These are phyloP conservation scores for Manis javanica DNA, from an alignment of 2,797 vertebrate species.

Conservation along the genomic window DNA sequence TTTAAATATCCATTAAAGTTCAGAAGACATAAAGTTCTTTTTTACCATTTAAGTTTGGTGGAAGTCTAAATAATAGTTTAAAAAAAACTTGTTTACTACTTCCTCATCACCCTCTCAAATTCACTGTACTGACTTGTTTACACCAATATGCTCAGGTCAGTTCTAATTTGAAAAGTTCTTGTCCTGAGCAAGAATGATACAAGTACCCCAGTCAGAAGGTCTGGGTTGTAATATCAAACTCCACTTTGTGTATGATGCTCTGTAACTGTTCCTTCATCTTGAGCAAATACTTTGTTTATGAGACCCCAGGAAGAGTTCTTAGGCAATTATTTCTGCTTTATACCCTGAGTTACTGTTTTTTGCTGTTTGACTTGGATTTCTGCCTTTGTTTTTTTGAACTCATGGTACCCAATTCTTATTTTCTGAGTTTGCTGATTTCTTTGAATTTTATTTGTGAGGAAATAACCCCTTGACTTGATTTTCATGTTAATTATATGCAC, in stretches of 20 bases:
- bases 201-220: background rate
- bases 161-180: background rate
- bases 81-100: background rate
- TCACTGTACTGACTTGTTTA: background rate
- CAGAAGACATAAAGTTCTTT: background rate
- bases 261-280: background rate
- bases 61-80: background rate
- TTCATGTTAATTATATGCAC: background rate
- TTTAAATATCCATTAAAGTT: background rate
- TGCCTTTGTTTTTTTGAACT: background rate
- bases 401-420: background rate
- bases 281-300: background rate
- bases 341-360: background rate
- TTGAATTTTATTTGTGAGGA: background rate
- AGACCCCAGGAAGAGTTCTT: background rate
- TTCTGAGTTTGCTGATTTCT: background rate
- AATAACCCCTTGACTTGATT: background rate
- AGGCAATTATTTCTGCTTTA: background rate
- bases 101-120: background rate
- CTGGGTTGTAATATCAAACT: background rate
- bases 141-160: background rate
- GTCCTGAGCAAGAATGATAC: background rate
- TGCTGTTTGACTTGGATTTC: background rate
- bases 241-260: background rate
- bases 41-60: background rate